Conservation (phyloP, 2,113 vertebrate genomes). For the Patagioenas fasciata region DNA sequence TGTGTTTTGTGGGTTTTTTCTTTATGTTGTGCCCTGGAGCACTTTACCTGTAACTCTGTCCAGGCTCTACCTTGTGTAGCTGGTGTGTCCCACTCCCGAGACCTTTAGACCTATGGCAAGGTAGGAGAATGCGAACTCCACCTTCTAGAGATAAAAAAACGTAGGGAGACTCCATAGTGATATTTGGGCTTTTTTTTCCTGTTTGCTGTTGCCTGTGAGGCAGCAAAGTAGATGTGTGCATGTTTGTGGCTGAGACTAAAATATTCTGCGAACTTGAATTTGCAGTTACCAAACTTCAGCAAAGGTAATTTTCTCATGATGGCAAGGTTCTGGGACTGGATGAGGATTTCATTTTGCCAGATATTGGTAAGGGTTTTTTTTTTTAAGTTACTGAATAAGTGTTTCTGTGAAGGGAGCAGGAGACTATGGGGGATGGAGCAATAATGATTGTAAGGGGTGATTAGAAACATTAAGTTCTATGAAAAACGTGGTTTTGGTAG, state of each 20-base stretch:
- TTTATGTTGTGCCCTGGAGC: background rate
- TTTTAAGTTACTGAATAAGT: background rate
- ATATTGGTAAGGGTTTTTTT: accelerated
- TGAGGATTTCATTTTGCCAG: background rate
- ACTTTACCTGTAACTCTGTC: background rate
- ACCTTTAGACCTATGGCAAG: background rate
- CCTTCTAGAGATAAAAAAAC: background rate
- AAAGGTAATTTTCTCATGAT: background rate
- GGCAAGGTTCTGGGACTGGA: accelerated
- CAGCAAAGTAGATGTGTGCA: background rate
- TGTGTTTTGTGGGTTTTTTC: background rate
- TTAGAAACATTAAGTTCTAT: background rate
- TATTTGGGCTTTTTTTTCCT: background rate
- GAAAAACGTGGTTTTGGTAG: background rate
- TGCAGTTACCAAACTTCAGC: background rate
- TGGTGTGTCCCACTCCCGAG: background rate
- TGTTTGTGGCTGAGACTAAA: background rate
- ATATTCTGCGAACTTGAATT: background rate
- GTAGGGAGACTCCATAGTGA: background rate
- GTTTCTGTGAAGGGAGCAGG: background rate
- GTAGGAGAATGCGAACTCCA: background rate
- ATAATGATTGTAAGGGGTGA: background rate
- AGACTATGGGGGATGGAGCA: accelerated
- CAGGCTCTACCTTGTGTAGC: background rate
- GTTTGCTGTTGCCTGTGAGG: background rate